phyloP scores from a whole-genome alignment of 2,113 vertebrate genomes.

The Cryptotis parvus region DNA sequence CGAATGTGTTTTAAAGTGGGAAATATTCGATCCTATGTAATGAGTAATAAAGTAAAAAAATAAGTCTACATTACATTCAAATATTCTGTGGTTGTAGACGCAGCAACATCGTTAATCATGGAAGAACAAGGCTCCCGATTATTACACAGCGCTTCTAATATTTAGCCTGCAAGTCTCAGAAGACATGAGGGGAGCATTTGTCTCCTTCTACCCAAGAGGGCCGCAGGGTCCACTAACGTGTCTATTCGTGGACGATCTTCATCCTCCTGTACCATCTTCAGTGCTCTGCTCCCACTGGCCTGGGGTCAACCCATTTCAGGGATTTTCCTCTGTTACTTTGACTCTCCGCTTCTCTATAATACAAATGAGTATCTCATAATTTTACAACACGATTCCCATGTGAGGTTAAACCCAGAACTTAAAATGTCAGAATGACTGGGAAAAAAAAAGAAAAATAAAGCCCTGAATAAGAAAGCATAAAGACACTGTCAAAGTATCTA shows the following conservation, averaged over 20 bases:
- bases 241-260: too few species aligned
- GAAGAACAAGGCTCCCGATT: accelerated
- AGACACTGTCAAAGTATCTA: too few species aligned
- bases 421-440: neutral
- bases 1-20: neutral
- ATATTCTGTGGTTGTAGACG: neutral
- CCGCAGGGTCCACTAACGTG: neutral
- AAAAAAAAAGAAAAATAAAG: neutral
- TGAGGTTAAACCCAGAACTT: neutral
- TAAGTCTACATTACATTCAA: neutral
- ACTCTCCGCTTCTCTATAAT: neutral
- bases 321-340: neutral
- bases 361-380: neutral
- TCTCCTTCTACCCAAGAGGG: neutral
- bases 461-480: constrained; percentile 10
- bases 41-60: neutral
- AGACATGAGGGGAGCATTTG: neutral
- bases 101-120: neutral
- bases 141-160: neutral
- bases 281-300: neutral
- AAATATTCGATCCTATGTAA: neutral
- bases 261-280: neutral
- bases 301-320: neutral
- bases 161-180: neutral
- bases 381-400: neutral